These are phyloP conservation scores for Zoanthus gigantus DNA, from an alignment of 92 coral and sea anemone species.

Conservation along the genomic window DNA sequence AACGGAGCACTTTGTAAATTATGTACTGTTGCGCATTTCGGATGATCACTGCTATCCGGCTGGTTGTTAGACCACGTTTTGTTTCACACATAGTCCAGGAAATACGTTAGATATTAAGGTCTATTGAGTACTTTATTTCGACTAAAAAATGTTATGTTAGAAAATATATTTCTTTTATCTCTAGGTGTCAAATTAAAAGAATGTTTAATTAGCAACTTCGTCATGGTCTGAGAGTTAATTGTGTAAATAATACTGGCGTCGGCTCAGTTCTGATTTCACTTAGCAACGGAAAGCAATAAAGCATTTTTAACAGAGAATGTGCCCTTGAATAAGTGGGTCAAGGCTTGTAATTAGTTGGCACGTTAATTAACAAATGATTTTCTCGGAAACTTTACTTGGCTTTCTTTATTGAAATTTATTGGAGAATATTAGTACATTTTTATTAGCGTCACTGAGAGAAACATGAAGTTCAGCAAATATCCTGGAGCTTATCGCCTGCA, in stretches of 20 bases:
- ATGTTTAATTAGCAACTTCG: neutral
- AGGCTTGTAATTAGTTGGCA: slow-evolving; percentile 9
- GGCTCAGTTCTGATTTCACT: slow-evolving; percentile 20
- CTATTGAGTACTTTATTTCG: no score
- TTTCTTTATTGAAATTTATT: slow-evolving; percentile 15
- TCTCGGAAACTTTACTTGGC: neutral
- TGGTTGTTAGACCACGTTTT: no score
- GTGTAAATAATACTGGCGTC: neutral
- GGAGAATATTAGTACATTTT: neutral
- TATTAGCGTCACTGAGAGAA: neutral
- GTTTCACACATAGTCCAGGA: no score
- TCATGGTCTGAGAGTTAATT: slow-evolving; percentile 6
- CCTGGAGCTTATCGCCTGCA: slow-evolving; percentile 67
- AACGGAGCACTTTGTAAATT: no score
- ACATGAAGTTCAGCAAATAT: slow-evolving; percentile 42
- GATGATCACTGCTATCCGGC: no score
- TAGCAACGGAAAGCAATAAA: slow-evolving; percentile 47
- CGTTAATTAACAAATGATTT: slow-evolving; percentile 1
- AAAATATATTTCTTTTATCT: no score
- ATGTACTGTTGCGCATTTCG: no score
- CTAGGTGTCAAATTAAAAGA: neutral
- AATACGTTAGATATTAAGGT: no score
- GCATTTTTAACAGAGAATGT: slow-evolving; percentile 14
- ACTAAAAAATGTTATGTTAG: no score
- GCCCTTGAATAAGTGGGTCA: neutral